Base-by-base conservation (phyloP, 1,140 invertebrate genomes). In the Adoxophyes honmai region DNA sequence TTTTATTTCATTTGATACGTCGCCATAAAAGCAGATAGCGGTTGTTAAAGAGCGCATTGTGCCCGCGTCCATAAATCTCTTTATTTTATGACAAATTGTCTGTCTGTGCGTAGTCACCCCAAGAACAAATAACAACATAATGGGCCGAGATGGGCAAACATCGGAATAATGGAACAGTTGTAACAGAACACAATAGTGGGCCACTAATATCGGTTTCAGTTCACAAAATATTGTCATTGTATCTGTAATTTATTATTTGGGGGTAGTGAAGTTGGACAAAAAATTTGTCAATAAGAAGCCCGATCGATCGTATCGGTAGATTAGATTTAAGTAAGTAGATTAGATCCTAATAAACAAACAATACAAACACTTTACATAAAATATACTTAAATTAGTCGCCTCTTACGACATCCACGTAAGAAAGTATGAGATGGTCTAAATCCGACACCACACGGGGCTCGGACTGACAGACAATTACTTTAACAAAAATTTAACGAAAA, bases 81-180 rank as follows among this genome's bases (percentile, higher is more conserved):
- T 81, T 86, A 86, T 86, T 87, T 86, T 88, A 88, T 88, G 81
- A 88, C 82, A 88, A 86, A 88, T 86, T 78, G 84, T 84, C 21
- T 81, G 81, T 82, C 75, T 72, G 73, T 72, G 66, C 60, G 64
- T 62, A 69, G 70, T 78, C 70, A 74, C 79, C 78, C 81, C 74
- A 71, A 86, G 82, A 83, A 88, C 85, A 88, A 88, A 88, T 73
- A 88, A 70, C 59, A 60, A 65, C 70, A 82, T 78, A 84, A 86
- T 87, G 61, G 75, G 44, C 70, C 61, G 60, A 68, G 76, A 81
- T 81, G 70, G 78, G 69, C 81, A 75, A 79, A 82, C 71, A 76
- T 64, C 66, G 60, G 60, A 53, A 66, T 64, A 77, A 70, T 70
- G 70, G 68, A 72, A 72, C 74, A 77, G 75, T 75, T 78, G 79